These are phyloP conservation scores for Pluvianellus socialis DNA, from an alignment of 2,113 vertebrate genomes.

Conservation along the genomic window DNA sequence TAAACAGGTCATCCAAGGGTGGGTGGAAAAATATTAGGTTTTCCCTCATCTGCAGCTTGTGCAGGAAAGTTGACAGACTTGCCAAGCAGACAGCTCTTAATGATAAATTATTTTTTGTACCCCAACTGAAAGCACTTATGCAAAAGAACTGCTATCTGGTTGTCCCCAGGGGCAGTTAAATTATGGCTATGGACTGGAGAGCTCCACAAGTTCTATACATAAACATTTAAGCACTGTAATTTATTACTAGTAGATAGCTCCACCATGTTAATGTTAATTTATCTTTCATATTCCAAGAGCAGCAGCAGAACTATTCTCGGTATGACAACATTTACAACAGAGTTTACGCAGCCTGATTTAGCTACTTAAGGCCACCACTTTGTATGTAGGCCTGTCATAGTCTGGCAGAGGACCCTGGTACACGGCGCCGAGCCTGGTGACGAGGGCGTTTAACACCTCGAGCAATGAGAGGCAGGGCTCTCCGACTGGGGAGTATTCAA, in stretches of 20 bases:
- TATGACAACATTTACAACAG: neutral
- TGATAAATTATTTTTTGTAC: neutral
- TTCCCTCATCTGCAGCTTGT: neutral
- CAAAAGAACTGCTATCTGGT: neutral
- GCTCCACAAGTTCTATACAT: neutral
- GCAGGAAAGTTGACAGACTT: neutral
- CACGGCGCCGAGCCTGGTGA: neutral
- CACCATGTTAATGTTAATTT: neutral
- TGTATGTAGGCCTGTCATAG: neutral
- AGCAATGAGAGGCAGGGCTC: neutral
- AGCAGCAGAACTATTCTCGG: neutral
- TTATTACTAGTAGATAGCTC: neutral
- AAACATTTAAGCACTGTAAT: neutral
- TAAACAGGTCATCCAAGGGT: neutral
- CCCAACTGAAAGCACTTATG: neutral
- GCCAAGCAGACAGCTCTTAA: neutral
- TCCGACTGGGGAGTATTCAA: neutral
- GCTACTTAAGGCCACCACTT: neutral
- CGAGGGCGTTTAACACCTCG: neutral
- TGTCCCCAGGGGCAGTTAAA: neutral
- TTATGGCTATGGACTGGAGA: neutral
- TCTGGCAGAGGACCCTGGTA: neutral
- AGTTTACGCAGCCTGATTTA: neutral
- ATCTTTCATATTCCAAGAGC: neutral
- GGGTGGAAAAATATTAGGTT: neutral